Conservation (phyloP, 2,797 vertebrate species). For the Pantherophis vulpinus region DNA sequence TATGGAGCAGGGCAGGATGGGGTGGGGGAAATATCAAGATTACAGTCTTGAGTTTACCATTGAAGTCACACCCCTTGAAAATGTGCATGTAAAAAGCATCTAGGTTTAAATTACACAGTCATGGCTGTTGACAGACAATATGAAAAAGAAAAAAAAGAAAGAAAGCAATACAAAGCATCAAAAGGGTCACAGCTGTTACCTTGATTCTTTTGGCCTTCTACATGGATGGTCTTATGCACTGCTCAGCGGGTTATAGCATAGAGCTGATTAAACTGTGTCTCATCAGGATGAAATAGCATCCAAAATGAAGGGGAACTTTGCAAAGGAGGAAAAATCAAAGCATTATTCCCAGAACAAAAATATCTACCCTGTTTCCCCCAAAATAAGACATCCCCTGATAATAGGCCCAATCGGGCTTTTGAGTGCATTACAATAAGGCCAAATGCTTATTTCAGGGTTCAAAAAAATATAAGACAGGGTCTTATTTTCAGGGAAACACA, state of each 20-base stretch:
- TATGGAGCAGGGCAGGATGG: fast-evolving
- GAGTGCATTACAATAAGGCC: too few relatives aligned
- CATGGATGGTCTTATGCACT: neutral
- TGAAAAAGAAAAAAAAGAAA: neutral
- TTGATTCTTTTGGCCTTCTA: neutral
- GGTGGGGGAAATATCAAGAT: neutral
- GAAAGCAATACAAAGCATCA: neutral
- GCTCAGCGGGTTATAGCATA: neutral
- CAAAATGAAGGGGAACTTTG: neutral
- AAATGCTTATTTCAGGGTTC: too few relatives aligned
- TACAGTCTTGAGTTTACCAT: neutral
- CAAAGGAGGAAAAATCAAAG: neutral
- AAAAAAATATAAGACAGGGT: too few relatives aligned
- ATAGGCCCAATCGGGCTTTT: too few relatives aligned
- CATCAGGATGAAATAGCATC: neutral
- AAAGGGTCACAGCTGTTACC: neutral
- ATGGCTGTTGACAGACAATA: neutral
- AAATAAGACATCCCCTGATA: too few relatives aligned
- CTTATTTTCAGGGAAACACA: too few relatives aligned
- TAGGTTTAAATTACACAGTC: neutral
- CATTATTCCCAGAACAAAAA: too few relatives aligned
- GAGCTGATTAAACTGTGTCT: too few relatives aligned
- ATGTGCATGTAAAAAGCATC: neutral
- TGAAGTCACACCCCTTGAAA: neutral
- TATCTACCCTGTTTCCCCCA: too few relatives aligned